These are phyloP conservation scores for Sphecodes monilicornis DNA, from an alignment of 2,888 invertebrate species.

Conservation along the genomic window DNA sequence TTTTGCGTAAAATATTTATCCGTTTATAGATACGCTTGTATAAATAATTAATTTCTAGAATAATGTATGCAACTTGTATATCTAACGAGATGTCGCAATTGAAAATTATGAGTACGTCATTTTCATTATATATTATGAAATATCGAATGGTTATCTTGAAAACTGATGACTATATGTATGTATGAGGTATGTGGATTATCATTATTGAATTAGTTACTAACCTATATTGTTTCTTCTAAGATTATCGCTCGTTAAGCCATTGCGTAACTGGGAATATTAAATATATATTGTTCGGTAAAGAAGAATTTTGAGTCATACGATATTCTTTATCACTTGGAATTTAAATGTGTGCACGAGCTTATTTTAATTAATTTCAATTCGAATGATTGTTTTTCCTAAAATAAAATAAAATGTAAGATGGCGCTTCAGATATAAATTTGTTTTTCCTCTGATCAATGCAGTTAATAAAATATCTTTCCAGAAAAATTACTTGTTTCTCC, in stretches of 20 bases:
- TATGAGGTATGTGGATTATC: not conserved
- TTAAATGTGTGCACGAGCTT: not conserved
- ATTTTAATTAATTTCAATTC: not conserved
- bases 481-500: not conserved
- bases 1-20: slow-evolving; percentile 49
- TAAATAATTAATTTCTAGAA: slow-evolving; percentile 8
- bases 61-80: not conserved
- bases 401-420: not conserved
- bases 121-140: not conserved
- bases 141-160: not conserved
- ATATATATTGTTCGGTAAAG: not conserved
- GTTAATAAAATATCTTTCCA: not conserved
- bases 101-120: not conserved
- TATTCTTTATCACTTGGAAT: not conserved
- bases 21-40: slow-evolving; percentile 12
- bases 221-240: not conserved
- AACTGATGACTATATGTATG: not conserved
- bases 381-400: not conserved
- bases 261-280: not conserved
- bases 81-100: not conserved
- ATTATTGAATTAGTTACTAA: not conserved
- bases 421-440: not conserved
- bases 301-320: not conserved
- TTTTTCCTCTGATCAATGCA: not conserved
- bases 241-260: not conserved